A percentile compares a stretch with the other conserved stretches of the same genome.
phyloP scores from a whole-genome alignment of 2,888 invertebrate species.

The Zeuzera pyrina region DNA sequence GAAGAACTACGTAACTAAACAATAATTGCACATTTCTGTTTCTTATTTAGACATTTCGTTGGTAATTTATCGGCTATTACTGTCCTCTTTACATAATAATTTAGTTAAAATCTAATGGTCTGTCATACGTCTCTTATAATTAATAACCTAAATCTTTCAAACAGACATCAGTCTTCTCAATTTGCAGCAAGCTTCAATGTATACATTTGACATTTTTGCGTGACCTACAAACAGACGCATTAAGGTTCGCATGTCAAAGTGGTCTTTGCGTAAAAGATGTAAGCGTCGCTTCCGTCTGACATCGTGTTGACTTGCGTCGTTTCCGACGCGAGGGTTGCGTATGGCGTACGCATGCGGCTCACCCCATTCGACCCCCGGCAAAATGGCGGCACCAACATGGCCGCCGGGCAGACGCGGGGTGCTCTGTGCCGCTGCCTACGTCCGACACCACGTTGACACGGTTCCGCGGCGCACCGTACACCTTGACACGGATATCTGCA shows the following conservation, averaged over 20 bases:
- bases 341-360: slow-evolving; percentile 70
- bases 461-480: slow-evolving; percentile 48
- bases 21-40: too few relatives aligned
- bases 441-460: slow-evolving; percentile 58
- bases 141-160: slow-evolving; percentile 37
- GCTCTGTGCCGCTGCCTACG: slow-evolving; percentile 58
- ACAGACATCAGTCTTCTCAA: slow-evolving; percentile 55
- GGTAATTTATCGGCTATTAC: too few relatives aligned
- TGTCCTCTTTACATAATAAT: too few relatives aligned
- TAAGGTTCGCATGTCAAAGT: slow-evolving; percentile 30
- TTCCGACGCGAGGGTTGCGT: slow-evolving; percentile 50
- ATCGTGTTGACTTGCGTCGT: slow-evolving; percentile 45
- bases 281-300: slow-evolving; percentile 36
- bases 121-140: too few relatives aligned
- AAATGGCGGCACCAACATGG: slow-evolving; percentile 73
- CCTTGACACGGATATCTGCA: slow-evolving; percentile 49
- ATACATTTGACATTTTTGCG: slow-evolving; percentile 44
- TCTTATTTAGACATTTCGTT: too few relatives aligned
- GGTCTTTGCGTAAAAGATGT: slow-evolving; percentile 32
- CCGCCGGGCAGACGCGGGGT: slow-evolving; percentile 70
- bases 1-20: too few relatives aligned
- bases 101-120: too few relatives aligned
- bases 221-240: slow-evolving; percentile 65
- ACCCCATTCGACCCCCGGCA: slow-evolving; percentile 61
- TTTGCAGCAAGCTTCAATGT: slow-evolving; percentile 60